These are phyloP conservation scores for Monomorium pharaonis DNA, from an alignment of 1,140 invertebrate genomes.

Conservation along the genomic window DNA sequence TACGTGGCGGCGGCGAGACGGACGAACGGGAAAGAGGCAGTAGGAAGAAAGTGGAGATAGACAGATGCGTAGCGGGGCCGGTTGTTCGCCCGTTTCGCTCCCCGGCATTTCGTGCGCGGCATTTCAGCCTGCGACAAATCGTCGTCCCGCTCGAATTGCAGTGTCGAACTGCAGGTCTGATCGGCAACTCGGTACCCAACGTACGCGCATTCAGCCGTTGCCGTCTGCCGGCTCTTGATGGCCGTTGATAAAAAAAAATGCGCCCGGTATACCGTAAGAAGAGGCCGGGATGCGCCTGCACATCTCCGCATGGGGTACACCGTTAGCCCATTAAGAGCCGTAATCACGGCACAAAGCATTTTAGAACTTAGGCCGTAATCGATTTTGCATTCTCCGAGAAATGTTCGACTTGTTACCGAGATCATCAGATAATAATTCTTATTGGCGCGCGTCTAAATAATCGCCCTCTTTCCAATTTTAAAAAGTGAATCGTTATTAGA, in stretches of 20 bases:
- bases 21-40: conserved; percentile 7
- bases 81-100: conserved; percentile 10
- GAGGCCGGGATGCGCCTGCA: conserved; percentile 18
- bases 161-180: conserved; percentile 14
- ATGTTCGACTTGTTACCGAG: neutral
- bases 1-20: conserved; percentile 31
- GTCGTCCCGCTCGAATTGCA: conserved; percentile 55
- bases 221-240: conserved; percentile 2
- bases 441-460: neutral
- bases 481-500: neutral
- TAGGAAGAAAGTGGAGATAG: conserved; percentile 25
- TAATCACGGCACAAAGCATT: neutral
- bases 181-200: neutral
- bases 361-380: neutral
- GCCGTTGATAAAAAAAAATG: conserved; percentile 31
- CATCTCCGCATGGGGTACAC: conserved; percentile 26
- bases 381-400: neutral
- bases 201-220: neutral
- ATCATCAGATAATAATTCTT: neutral
- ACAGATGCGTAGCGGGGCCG: conserved; percentile 29
- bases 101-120: conserved; percentile 57
- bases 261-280: conserved; percentile 53
- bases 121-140: conserved; percentile 62
- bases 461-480: neutral
- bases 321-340: conserved; percentile 36